Evolutionary conservation across 2,113 vertebrate species (phyloP).

Genomic region (Callopanchax toddi): DNA sequence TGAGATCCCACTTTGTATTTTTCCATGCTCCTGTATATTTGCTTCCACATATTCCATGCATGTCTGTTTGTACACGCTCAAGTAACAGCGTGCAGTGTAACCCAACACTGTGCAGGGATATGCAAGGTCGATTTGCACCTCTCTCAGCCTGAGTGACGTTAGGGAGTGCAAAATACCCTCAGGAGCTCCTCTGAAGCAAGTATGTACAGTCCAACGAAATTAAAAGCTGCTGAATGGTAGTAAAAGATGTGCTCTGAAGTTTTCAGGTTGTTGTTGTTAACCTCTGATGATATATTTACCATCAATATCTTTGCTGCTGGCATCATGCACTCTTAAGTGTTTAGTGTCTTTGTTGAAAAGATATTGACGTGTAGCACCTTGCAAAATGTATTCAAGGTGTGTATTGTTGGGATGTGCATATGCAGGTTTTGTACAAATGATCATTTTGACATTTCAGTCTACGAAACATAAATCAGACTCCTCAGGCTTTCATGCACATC

Average conservation of each 20-base stretch:
- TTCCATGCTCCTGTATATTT: slow-evolving; percentile 30
- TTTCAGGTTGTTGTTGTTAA: neutral
- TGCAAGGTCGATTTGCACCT: slow-evolving; percentile 70
- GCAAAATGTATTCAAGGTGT: no score
- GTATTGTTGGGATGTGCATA: no score
- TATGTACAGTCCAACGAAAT: neutral
- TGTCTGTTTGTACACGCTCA: slow-evolving; percentile 68
- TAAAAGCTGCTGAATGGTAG: neutral
- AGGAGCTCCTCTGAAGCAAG: slow-evolving; percentile 23
- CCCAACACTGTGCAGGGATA: slow-evolving; percentile 47
- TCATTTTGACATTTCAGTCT: no score
- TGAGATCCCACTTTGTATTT: slow-evolving; percentile 29
- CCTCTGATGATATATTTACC: neutral
- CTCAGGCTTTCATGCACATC: no score
- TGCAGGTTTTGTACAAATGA: no score
- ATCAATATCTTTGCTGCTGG: neutral
- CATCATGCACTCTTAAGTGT: no score
- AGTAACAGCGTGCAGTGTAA: slow-evolving; percentile 60
- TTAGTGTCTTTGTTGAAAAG: no score
- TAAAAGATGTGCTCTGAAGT: neutral
- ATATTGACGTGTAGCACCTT: no score
- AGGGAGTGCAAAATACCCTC: slow-evolving; percentile 33
- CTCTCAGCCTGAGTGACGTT: slow-evolving; percentile 35
- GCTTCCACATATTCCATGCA: slow-evolving; percentile 52
- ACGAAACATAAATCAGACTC: no score